Evolutionary conservation across 2,113 vertebrate species (phyloP), one percentile per base, ranked within the genome.

Genomic region (Colius striatus): DNA sequence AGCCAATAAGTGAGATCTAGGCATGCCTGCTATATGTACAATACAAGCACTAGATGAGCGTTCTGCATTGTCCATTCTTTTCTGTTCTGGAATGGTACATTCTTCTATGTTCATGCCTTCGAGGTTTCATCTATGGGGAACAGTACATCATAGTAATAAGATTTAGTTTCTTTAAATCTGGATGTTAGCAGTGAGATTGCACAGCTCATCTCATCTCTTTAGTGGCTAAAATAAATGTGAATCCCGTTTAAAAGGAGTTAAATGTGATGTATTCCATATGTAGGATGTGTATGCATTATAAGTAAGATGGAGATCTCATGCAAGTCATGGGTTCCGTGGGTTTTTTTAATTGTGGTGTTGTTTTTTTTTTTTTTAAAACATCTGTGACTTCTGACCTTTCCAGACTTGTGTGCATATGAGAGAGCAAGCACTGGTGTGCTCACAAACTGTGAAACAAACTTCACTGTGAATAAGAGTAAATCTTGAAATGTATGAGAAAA

Each of bases 341-440:
- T n/a, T n/a, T n/a, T n/a, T n/a, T n/a, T n/a, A n/a, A n/a, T n/a
- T n/a, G n/a, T n/a, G n/a, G n/a, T n/a, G n/a, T 41, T 41, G 9
- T 41, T 41, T 41, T 41, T 41, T 54, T 55, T 86, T 89, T 95
- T 93, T 70, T 27, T 50, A 93, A 94, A 96, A 94, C 92, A 92
- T 93, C 90, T 97, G 96, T 92, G 94, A 87, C 90, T 92, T 93
- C 80, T 92, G 94, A 95, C 80, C 92, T 95, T 93, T 83, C 51
- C 20, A 43, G 80, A 45, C 73, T 93, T 93, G 76, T 81, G 57
- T 43, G 62, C 61, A 20, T 66, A 57, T 61, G 65, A 93, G 57
- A 0, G 11, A 72, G 78, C 38, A 41, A 80, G 66, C 68, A 72
- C 83, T 91, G 50, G 50, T 94, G 83, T 72, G 50, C 60, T 93